Base-by-base conservation (phyloP, 1,140 invertebrate species). In the Drosophila auraria region DNA sequence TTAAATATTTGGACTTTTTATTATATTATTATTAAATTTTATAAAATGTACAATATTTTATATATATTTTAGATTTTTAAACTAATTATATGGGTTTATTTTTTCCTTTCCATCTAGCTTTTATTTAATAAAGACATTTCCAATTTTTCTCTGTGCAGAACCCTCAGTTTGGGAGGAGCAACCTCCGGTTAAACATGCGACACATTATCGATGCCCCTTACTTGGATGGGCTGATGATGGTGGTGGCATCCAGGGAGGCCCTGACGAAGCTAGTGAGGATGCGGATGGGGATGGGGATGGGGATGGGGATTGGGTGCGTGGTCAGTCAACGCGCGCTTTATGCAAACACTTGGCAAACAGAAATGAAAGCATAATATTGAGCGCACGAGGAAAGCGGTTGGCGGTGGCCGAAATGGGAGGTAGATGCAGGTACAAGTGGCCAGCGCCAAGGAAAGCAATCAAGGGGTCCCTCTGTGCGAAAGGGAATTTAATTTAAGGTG, bases 291-390 rank as follows among this genome's bases (percentile, higher is more conserved):
- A 20, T 44, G 38, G 56, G 12, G 15, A 44, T 7, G 56, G 45
- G 12, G 15, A 20, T 44, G 38, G 56, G 45, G 12, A 17, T 20
- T 36, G 38, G 27, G 38, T 51, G 63, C 49, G 27, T 78, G 70
- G 74, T 80, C 84, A 69, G 83, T 79, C 44, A 84, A 76, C 78
- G 63, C 83, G 83, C 66, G 78, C 82, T 76, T 80, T 77, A 73
- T 90, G 79, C 86, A 89, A 90, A 89, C 86, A 89, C 86, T 89
- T 80, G 71, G 86, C 71, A 70, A 86, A 75, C 86, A 86, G 84
- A 87, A 89, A 89, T 86, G 87, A 82, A 90, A 90, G 86, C 86
- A 89, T 90, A 89, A 90, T 90, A 84, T 82, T 87, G 66, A 64
- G 59, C 78, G 50, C 64, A 78, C 36, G 53, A 53, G 50, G 61